These are phyloP conservation scores for Drosophila austrosaltans DNA, from an alignment of 2,888 invertebrate species.

Conservation along the genomic window DNA sequence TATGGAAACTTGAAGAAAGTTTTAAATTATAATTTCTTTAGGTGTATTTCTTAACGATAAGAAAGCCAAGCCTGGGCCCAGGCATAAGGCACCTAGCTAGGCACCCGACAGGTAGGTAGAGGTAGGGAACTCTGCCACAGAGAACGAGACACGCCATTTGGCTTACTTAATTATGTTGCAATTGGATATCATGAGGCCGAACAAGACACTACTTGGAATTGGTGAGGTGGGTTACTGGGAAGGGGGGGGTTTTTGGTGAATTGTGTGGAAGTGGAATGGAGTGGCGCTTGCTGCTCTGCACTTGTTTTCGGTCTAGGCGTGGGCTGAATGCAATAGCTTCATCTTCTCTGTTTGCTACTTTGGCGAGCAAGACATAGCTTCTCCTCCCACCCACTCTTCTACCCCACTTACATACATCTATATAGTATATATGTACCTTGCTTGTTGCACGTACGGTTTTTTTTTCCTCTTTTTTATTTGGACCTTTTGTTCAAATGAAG, in stretches of 20 bases:
- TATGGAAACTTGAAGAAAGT: too few species aligned
- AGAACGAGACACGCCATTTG: slow-evolving; percentile 61
- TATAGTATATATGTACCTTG: neutral
- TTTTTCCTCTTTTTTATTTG: neutral
- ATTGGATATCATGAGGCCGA: slow-evolving; percentile 63
- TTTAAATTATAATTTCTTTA: neutral
- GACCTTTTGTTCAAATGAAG: slow-evolving; percentile 18
- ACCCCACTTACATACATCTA: too few species aligned
- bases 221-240: slow-evolving; percentile 7
- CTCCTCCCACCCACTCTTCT: neutral
- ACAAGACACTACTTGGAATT: slow-evolving; percentile 34
- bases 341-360: slow-evolving; percentile 21
- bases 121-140: slow-evolving; percentile 17
- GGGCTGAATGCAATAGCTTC: slow-evolving; percentile 46
- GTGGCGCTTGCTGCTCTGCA: slow-evolving; percentile 39
- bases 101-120: slow-evolving; percentile 30
- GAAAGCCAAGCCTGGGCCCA: neutral
- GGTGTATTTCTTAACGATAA: neutral
- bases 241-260: slow-evolving; percentile 4
- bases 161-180: slow-evolving; percentile 78
- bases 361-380: slow-evolving; percentile 11
- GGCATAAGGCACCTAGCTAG: neutral
- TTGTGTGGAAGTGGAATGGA: slow-evolving; percentile 10
- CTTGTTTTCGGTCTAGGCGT: slow-evolving; percentile 27
- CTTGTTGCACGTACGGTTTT: neutral